These are phyloP conservation scores for Parelbella ahira DNA, from an alignment of 2,888 invertebrate genomes.

Conservation along the genomic window DNA sequence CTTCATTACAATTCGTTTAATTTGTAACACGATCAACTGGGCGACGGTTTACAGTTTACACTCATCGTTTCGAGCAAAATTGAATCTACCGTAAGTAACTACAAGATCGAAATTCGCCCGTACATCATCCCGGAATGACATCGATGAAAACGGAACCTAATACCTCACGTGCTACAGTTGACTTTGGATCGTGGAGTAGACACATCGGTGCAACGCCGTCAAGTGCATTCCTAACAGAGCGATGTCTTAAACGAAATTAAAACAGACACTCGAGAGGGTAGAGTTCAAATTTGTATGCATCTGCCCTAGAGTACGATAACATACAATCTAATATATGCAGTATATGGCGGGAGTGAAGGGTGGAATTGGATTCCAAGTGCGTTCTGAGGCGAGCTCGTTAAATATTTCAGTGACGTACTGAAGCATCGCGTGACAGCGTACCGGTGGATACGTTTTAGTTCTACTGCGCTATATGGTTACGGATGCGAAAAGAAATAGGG, in stretches of 20 bases:
- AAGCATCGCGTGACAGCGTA: too few relatives aligned
- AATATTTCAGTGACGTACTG: slow-evolving; percentile 34
- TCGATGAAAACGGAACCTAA: slow-evolving; percentile 4
- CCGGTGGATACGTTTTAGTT: too few relatives aligned
- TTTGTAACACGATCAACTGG: slow-evolving; percentile 33
- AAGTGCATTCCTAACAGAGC: slow-evolving; percentile 13
- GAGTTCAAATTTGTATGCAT: slow-evolving; percentile 12
- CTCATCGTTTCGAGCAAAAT: slow-evolving; percentile 3
- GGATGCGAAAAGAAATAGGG: too few relatives aligned
- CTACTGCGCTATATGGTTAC: too few relatives aligned
- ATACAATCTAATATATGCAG: slow-evolving; percentile 26
- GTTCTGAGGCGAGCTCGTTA: slow-evolving; percentile 29
- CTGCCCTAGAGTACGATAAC: slow-evolving; percentile 10
- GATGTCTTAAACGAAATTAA: slow-evolving; percentile 12
- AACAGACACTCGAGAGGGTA: slow-evolving; percentile 11
- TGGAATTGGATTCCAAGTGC: slow-evolving; percentile 7
- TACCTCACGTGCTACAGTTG: neutral
- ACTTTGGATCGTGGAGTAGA: slow-evolving; percentile 8
- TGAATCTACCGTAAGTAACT: neutral
- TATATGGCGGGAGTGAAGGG: slow-evolving; percentile 7
- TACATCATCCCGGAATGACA: neutral
- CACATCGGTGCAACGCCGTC: neutral
- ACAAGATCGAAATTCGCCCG: slow-evolving; percentile 1
- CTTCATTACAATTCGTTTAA: slow-evolving; percentile 41
- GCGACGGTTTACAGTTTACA: neutral